Conservation (phyloP, 2,113 vertebrate species). For the Percopsis transmontana region DNA sequence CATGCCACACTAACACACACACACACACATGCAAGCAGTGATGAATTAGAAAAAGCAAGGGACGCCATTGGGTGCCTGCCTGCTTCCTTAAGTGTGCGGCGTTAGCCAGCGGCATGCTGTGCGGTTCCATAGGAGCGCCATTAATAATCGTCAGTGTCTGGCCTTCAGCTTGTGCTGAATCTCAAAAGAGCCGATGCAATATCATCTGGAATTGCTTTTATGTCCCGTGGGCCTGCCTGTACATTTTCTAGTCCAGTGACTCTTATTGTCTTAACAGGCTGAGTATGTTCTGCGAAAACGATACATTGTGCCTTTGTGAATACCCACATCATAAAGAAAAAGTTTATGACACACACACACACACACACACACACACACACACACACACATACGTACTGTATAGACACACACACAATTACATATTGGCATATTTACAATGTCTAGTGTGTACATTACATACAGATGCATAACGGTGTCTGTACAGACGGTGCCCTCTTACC, state of each 20-base stretch:
- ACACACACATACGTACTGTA: slow-evolving; percentile 10
- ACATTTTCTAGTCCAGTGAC: slow-evolving; percentile 63
- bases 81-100: slow-evolving; percentile 26
- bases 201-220: slow-evolving; percentile 63
- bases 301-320: slow-evolving; percentile 79
- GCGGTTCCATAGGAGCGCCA: slow-evolving; percentile 62
- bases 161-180: slow-evolving; percentile 58
- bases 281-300: slow-evolving; percentile 64
- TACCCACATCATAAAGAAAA: slow-evolving; percentile 56
- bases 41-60: slow-evolving; percentile 31
- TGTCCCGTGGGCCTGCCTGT: slow-evolving; percentile 54
- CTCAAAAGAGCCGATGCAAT: slow-evolving; percentile 53
- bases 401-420: slow-evolving; percentile 7
- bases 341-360: slow-evolving; percentile 40
- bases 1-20: not conserved
- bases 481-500: slow-evolving; percentile 23
- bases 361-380: slow-evolving; percentile 5
- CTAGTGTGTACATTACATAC: not conserved
- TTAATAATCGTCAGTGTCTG: slow-evolving; percentile 72
- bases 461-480: slow-evolving; percentile 28
- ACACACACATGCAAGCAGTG: slow-evolving; percentile 22
- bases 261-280: slow-evolving; percentile 71
- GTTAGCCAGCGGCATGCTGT: slow-evolving; percentile 56
- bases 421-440: not conserved
- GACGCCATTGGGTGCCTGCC: slow-evolving; percentile 36